These are phyloP conservation scores for Drosophila algonquin DNA, from an alignment of 2,888 invertebrate species.

Conservation along the genomic window DNA sequence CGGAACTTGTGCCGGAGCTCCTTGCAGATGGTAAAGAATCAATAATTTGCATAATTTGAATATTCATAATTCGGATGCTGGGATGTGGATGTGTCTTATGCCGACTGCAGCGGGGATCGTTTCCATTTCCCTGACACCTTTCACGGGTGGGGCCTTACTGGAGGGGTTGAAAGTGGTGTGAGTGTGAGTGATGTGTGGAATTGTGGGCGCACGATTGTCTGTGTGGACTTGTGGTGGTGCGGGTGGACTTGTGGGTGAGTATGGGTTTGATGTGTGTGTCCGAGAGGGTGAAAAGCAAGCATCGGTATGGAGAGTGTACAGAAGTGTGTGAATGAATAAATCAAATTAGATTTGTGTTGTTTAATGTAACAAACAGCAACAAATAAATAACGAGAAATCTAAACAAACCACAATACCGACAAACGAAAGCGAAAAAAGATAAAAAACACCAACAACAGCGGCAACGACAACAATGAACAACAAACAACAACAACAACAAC, in stretches of 20 bases:
- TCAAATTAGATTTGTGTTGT: conserved; percentile 70
- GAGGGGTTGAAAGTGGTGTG: background rate
- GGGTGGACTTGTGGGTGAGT: too few species aligned
- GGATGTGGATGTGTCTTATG: background rate
- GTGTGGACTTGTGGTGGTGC: background rate
- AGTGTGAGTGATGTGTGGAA: background rate
- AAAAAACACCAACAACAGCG: conserved; percentile 12
- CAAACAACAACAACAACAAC: conserved; percentile 30
- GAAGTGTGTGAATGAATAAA: conserved; percentile 58
- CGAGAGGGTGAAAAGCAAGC: background rate
- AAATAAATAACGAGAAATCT: conserved; percentile 75
- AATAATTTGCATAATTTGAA: conserved; percentile 69
- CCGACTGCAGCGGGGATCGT: conserved; percentile 21
- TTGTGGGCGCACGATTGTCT: background rate
- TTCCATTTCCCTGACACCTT: conserved; percentile 13
- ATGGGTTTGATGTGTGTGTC: background rate
- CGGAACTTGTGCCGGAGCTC: too few species aligned
- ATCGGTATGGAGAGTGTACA: conserved; percentile 4
- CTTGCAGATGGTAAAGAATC: conserved; percentile 23
- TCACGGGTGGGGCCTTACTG: too few species aligned
- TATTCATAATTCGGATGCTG: conserved; percentile 52
- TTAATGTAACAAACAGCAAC: conserved; percentile 61
- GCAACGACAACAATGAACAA: conserved; percentile 29
- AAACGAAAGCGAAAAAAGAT: conserved; percentile 26
- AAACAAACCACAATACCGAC: conserved; percentile 62